phyloP scores from a whole-genome alignment of 2,113 vertebrate species.

The Arothron firmamentum region DNA sequence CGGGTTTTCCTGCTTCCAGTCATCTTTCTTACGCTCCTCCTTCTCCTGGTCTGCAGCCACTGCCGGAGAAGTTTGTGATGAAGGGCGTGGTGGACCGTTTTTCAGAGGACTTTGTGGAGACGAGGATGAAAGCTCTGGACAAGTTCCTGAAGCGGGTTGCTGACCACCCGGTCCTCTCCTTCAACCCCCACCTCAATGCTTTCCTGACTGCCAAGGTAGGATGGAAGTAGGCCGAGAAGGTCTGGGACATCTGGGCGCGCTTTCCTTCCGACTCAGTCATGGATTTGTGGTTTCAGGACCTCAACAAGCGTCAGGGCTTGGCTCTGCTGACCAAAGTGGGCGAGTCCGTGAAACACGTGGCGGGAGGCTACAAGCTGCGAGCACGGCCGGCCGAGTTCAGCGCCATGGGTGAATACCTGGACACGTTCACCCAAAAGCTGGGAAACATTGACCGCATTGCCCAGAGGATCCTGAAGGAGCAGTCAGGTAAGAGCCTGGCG shows the following conservation, averaged over 20 bases:
- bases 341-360: slow-evolving; percentile 91
- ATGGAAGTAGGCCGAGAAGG: background rate
- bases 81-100: slow-evolving; percentile 98
- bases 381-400: slow-evolving; percentile 87
- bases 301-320: slow-evolving; percentile 94
- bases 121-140: slow-evolving; percentile 92
- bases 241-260: background rate
- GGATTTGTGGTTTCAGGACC: slow-evolving; percentile 75
- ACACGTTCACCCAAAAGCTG: slow-evolving; percentile 90
- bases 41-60: slow-evolving; percentile 72
- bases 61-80: slow-evolving; percentile 98
- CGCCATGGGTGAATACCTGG: slow-evolving; percentile 90
- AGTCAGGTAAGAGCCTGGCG: slow-evolving; percentile 79
- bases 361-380: slow-evolving; percentile 91
- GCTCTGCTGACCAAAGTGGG: slow-evolving; percentile 90
- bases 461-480: slow-evolving; percentile 95
- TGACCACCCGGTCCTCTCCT: slow-evolving; percentile 95
- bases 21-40: background rate
- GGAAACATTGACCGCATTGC: slow-evolving; percentile 97
- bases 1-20: background rate
- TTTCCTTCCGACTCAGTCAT: no score
- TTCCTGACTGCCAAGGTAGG: slow-evolving; percentile 94
- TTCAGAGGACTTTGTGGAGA: slow-evolving; percentile 97
- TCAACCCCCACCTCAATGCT: slow-evolving; percentile 89
- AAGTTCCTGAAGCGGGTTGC: slow-evolving; percentile 96